These are phyloP conservation scores for Bellardia pandia DNA, from an alignment of 2,888 invertebrate genomes.

Conservation along the genomic window DNA sequence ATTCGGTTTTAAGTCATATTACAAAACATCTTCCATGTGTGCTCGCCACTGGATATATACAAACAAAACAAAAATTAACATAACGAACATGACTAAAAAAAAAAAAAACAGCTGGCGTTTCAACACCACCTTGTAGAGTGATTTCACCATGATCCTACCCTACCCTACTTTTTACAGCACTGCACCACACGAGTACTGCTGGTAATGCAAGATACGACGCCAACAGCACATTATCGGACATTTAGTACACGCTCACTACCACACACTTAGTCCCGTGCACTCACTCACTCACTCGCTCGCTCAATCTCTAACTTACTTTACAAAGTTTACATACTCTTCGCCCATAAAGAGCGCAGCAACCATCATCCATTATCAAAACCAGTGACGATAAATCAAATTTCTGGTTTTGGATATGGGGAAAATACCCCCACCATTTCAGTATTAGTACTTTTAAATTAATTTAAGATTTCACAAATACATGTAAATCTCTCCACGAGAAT, in stretches of 20 bases:
- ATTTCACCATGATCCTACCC: slow-evolving; percentile 72
- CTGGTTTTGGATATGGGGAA: background rate
- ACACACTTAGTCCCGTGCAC: slow-evolving; percentile 14
- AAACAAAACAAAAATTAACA: too few relatives aligned
- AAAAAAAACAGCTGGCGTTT: too few relatives aligned
- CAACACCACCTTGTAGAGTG: too few relatives aligned
- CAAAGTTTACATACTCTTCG: slow-evolving; percentile 18
- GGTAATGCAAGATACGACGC: slow-evolving; percentile 29
- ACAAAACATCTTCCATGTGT: too few relatives aligned
- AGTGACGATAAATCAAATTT: slow-evolving; percentile 32
- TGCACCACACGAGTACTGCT: slow-evolving; percentile 40
- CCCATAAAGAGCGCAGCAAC: slow-evolving; percentile 1
- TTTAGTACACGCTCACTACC: slow-evolving; percentile 47
- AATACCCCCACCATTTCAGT: too few relatives aligned
- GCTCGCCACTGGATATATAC: too few relatives aligned
- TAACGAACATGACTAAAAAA: too few relatives aligned
- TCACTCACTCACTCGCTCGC: background rate
- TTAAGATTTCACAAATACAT: too few relatives aligned
- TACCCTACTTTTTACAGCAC: slow-evolving; percentile 67
- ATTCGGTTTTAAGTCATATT: too few relatives aligned
- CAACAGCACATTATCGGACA: slow-evolving; percentile 48
- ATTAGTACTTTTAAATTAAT: background rate
- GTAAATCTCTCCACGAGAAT: too few relatives aligned
- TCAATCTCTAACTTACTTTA: slow-evolving; percentile 4
- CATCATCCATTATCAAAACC: slow-evolving; percentile 31